Evolutionary conservation across 2,113 vertebrate genomes (phyloP), one percentile per base, ranked within the genome.

Genomic region (Apus apus): DNA sequence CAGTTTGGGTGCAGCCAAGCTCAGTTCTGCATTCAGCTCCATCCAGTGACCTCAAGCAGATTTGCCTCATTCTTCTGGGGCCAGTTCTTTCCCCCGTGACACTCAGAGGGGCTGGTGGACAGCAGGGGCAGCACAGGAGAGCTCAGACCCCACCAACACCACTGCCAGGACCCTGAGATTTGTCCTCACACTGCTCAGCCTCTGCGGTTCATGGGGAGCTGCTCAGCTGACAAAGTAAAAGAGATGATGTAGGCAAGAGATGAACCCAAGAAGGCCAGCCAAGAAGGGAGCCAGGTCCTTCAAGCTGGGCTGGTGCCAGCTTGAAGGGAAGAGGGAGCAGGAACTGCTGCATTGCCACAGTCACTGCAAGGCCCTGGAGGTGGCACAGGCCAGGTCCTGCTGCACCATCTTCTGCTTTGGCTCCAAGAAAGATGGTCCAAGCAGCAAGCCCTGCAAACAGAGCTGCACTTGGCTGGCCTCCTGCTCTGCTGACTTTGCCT

Each of bases 11-110:
- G 16, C 70, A 40, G 56, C 74, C 67, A 46, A 67, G 65, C 36
- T 89, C 5, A 2, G 64, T n/a, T 76, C 54, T 70, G 17, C 0
- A 0, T 20, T 56, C 64, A 53, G 68, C 65, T 70, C 60, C 4
- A 3, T 16, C 14, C 38, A 20, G 45, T 20, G 26, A 56, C 40
- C 36, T 46, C 1, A 1, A 48, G 48, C 10, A 32, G 30, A 34
- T 76, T 17, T 89, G 29, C 56, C 57, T 74, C 29, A 4, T 54
- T 77, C 30, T 58, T 34, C 46, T 51, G 46, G 54, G 51, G 34
- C 30, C 30, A 32, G 61, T 22, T 71, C 26, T 29, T 36, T 46
- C 22, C 74, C 22, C 32, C 34, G 58, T 11, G n/a, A 60, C 64
- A 60, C 25, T 27, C 32, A 43, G 54, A 58, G 21, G 36, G 36